Percentiles rank a stretch among this genome's conserved stretches.
phyloP scores from a whole-genome alignment of 2,113 vertebrate genomes.

The Puntigrus tetrazona region DNA sequence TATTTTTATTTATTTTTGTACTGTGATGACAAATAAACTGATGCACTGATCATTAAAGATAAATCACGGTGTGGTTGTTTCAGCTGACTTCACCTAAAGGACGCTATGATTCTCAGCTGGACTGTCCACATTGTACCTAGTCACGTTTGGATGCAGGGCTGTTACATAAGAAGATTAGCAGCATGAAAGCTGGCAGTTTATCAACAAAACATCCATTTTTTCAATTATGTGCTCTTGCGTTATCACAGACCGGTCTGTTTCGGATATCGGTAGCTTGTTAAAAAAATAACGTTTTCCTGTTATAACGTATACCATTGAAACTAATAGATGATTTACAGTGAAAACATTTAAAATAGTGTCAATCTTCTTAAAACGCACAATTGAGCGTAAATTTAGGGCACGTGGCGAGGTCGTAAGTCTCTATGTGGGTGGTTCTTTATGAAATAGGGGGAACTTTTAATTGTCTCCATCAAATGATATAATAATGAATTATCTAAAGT shows the following conservation, averaged over 20 bases:
- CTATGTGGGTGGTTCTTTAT: not conserved
- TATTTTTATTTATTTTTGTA: slow-evolving; percentile 99
- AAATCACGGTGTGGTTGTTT: slow-evolving; percentile 32
- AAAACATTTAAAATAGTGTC: not conserved
- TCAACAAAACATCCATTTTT: not conserved
- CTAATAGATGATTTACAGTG: not conserved
- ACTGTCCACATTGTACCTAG: slow-evolving; percentile 8
- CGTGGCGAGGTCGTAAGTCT: not conserved
- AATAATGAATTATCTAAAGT: no score
- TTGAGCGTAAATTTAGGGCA: not conserved
- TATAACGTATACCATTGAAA: not conserved
- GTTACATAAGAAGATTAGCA: slow-evolving; percentile 16
- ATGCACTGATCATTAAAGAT: slow-evolving; percentile 90
- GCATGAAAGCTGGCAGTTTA: not conserved
- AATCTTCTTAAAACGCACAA: not conserved
- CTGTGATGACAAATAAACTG: slow-evolving; percentile 95
- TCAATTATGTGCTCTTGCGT: not conserved
- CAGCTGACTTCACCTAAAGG: not conserved
- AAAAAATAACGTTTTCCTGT: not conserved
- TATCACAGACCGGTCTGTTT: not conserved
- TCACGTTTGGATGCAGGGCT: not conserved
- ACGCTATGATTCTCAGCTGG: not conserved
- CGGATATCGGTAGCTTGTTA: not conserved
- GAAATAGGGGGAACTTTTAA: not conserved
- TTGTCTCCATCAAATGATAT: not conserved